Evolutionary conservation across 2,113 vertebrate genomes (phyloP).

Genomic region (Microtus oregoni): DNA sequence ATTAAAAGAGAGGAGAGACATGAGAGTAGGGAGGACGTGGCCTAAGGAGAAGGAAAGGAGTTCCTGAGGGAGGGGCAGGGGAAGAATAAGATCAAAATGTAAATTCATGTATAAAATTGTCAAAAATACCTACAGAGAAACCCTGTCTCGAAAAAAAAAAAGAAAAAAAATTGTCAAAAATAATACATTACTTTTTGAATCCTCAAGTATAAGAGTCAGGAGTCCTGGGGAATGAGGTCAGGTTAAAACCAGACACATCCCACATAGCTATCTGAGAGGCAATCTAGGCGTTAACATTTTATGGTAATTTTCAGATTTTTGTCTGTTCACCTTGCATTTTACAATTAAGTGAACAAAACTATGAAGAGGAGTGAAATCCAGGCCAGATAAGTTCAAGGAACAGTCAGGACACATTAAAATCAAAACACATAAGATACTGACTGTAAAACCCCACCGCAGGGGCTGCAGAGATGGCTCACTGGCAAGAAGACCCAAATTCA

Average conservation of each 20-base stretch:
- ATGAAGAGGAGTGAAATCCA: neutral
- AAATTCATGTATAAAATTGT: neutral
- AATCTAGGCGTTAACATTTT: neutral
- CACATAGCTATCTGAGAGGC: neutral
- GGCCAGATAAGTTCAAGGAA: neutral
- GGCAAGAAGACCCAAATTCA: neutral
- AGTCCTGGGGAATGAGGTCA: slow-evolving; percentile 23
- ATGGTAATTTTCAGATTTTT: neutral
- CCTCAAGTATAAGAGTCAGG: neutral
- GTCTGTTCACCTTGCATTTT: neutral
- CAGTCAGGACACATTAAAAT: slow-evolving; percentile 8
- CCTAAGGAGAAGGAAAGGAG: neutral
- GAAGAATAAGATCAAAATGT: neutral
- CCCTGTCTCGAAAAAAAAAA: too few relatives aligned
- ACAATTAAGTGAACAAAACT: slow-evolving; percentile 15
- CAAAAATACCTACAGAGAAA: neutral
- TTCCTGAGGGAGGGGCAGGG: neutral
- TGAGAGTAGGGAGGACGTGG: neutral
- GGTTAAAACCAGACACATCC: neutral
- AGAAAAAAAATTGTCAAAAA: neutral
- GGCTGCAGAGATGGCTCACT: neutral
- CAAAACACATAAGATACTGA: neutral
- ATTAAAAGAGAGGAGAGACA: neutral
- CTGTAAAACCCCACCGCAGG: neutral
- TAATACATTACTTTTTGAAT: neutral